phyloP scores from a whole-genome alignment of 2,888 invertebrate genomes.

The Dynastes hyllus region DNA sequence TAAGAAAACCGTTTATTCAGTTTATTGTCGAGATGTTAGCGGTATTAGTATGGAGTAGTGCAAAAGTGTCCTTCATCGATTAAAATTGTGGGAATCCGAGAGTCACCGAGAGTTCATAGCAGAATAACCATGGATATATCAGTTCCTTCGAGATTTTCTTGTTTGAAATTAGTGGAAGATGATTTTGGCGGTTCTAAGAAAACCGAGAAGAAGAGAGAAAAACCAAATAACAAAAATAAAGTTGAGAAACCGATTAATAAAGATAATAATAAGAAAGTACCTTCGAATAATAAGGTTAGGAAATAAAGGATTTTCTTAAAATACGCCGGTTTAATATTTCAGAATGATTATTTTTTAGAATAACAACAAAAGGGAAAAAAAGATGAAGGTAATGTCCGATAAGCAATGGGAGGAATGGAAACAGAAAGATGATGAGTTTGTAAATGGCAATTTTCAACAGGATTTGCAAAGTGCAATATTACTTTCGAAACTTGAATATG shows the following conservation, averaged over 20 bases:
- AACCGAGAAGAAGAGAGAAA: constrained; percentile 52
- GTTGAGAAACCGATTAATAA: constrained; percentile 40
- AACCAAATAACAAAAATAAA: constrained; percentile 36
- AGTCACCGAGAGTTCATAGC: not conserved
- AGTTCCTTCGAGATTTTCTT: constrained; percentile 83
- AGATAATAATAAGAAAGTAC: constrained; percentile 31
- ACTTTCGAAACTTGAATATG: constrained; percentile 82
- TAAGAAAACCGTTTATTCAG: not conserved
- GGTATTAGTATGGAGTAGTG: not conserved
- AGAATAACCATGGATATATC: constrained; percentile 75
- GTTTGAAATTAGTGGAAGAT: constrained; percentile 83
- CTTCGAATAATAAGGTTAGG: constrained; percentile 38
- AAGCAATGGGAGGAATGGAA: constrained; percentile 86
- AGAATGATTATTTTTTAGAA: constrained; percentile 19
- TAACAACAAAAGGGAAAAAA: constrained; percentile 66
- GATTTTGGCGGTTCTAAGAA: constrained; percentile 70
- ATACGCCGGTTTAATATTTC: not conserved
- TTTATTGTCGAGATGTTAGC: constrained; percentile 5
- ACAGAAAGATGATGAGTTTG: constrained; percentile 80
- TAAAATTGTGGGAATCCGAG: not conserved
- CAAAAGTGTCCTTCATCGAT: not conserved
- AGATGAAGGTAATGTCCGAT: constrained; percentile 72
- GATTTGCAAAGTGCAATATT: constrained; percentile 81
- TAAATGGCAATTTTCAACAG: constrained; percentile 76
- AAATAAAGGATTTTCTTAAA: not conserved